Evolutionary conservation across 2,797 vertebrate species (phyloP).

Genomic region (Crossoptilon crossoptilon): DNA sequence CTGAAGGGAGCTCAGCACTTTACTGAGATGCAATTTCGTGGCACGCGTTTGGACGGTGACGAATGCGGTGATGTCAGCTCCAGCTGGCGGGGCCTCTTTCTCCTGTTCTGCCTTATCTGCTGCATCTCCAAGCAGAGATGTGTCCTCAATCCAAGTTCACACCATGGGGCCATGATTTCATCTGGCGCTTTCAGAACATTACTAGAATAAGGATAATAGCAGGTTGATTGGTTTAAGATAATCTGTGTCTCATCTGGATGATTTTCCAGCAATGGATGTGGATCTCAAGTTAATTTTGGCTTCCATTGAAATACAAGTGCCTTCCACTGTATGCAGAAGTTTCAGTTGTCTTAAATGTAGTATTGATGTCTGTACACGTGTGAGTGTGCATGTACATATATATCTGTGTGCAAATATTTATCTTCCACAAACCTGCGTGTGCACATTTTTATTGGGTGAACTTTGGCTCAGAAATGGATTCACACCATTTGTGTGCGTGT

Average conservation of each 20-base stretch:
- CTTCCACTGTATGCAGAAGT: neutral
- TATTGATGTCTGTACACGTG: neutral
- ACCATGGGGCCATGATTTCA: constrained; percentile 55
- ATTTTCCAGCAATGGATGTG: constrained; percentile 17
- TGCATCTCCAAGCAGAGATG: constrained; percentile 37
- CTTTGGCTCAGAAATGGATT: neutral
- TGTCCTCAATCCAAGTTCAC: constrained; percentile 43
- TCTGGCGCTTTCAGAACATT: constrained; percentile 42
- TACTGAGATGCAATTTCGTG: neutral
- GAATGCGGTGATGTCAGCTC: constrained; percentile 40
- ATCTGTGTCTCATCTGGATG: neutral
- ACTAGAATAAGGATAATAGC: constrained; percentile 45
- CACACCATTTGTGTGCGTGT: neutral
- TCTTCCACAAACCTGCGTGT: neutral
- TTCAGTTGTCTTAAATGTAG: neutral
- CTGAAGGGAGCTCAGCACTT: neutral
- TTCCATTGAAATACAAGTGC: neutral
- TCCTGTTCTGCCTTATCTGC: constrained; percentile 41
- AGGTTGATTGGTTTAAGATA: constrained; percentile 35
- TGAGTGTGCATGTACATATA: neutral
- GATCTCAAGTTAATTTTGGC: constrained; percentile 37
- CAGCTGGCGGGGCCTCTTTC: neutral
- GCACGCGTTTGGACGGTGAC: neutral
- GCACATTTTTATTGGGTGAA: neutral
- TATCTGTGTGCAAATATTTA: neutral